Evolutionary conservation across 2,113 vertebrate genomes (phyloP).

Genomic region (Tetrao urogallus): DNA sequence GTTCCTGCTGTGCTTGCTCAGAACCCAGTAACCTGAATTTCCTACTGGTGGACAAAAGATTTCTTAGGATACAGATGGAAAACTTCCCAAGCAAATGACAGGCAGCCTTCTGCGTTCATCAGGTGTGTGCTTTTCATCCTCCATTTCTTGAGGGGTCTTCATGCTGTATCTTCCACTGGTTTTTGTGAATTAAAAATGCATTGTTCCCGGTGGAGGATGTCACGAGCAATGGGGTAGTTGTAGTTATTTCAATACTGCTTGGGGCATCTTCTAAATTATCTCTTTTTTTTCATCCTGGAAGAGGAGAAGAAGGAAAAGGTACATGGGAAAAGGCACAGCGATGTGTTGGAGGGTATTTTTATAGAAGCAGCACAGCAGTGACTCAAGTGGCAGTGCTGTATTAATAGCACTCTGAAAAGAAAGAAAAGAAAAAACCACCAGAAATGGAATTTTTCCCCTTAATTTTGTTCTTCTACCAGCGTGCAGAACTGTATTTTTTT

Average conservation of each 20-base stretch:
- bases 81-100: not conserved
- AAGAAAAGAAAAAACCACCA: not conserved
- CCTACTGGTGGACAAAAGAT: not conserved
- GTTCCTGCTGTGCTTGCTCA: not conserved
- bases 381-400: not conserved
- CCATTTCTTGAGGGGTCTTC: not conserved
- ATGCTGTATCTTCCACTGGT: rapidly evolving
- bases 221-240: not conserved
- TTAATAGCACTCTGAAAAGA: not conserved
- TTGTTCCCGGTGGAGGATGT: not conserved
- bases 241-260: conserved; percentile 2
- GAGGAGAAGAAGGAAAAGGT: not conserved
- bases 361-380: not conserved
- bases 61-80: not conserved
- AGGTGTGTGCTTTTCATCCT: not conserved
- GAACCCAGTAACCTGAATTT: not conserved
- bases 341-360: not conserved
- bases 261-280: conserved; percentile 14
- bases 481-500: not conserved
- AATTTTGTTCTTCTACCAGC: not conserved
- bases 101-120: not conserved
- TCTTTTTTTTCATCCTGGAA: not conserved
- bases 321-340: not conserved
- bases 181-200: not conserved
- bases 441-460: not conserved